These are phyloP conservation scores for Hyppa rectilinea DNA, from an alignment of 2,888 invertebrate genomes.

Conservation along the genomic window DNA sequence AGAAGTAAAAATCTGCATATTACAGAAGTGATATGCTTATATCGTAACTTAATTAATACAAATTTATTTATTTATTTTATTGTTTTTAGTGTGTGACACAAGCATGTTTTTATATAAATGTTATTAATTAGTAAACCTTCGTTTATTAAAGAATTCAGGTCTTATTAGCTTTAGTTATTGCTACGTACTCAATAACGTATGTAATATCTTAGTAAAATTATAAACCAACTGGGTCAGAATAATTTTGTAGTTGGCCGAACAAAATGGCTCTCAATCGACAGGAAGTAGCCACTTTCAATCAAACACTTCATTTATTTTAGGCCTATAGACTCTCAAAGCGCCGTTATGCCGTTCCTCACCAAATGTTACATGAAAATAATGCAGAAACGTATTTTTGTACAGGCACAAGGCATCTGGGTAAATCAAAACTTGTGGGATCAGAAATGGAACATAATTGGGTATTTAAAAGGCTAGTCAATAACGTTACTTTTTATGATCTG, in stretches of 20 bases:
- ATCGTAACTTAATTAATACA: too few relatives aligned
- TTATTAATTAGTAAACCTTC: not conserved
- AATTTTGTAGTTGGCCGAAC: not conserved
- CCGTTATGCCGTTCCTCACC: not conserved
- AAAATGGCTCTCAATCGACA: conserved; percentile 8
- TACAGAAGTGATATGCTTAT: too few relatives aligned
- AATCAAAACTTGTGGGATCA: too few relatives aligned
- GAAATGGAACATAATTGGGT: too few relatives aligned
- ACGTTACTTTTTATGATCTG: too few relatives aligned
- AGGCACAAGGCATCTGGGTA: too few relatives aligned
- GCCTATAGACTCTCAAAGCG: not conserved
- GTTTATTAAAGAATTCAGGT: conserved; percentile 3
- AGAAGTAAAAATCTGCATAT: too few relatives aligned
- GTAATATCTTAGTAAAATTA: not conserved
- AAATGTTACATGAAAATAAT: not conserved
- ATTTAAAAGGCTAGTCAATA: too few relatives aligned
- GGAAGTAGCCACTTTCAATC: conserved; percentile 26
- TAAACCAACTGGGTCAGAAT: not conserved
- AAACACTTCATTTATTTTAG: not conserved
- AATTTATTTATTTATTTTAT: too few relatives aligned
- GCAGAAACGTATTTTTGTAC: too few relatives aligned
- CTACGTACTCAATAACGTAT: not conserved
- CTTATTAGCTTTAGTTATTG: not conserved
- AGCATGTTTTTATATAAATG: too few relatives aligned
- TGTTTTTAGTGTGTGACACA: too few relatives aligned